A percentile compares a stretch with the other conserved stretches of the same genome.
phyloP scores from a whole-genome alignment of 1,140 invertebrate genomes.

The Drosophila grimshawi region DNA sequence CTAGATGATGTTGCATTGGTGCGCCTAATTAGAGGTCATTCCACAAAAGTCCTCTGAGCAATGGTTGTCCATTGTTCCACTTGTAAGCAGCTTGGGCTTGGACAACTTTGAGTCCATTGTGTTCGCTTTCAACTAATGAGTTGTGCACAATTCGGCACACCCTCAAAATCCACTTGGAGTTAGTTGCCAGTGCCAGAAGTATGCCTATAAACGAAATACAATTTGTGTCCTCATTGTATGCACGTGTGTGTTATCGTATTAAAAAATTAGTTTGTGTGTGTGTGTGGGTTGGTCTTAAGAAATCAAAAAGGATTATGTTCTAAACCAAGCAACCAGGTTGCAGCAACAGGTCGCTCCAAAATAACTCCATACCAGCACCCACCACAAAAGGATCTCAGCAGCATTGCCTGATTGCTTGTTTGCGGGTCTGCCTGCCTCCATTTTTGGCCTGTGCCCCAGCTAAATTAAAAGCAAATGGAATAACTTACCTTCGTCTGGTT shows the following conservation, averaged over 20 bases:
- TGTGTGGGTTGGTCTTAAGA: slow-evolving; percentile 54
- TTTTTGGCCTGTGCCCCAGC: slow-evolving; percentile 24
- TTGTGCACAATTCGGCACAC: slow-evolving; percentile 45
- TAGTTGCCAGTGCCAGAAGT: neutral
- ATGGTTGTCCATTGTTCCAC: slow-evolving; percentile 37
- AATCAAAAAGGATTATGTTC: slow-evolving; percentile 71
- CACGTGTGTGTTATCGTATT: slow-evolving; percentile 47
- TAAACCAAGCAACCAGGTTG: slow-evolving; percentile 28
- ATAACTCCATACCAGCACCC: neutral
- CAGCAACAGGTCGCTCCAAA: slow-evolving; percentile 60
- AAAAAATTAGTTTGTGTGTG: slow-evolving; percentile 65
- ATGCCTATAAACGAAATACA: slow-evolving; percentile 21
- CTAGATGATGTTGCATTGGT: slow-evolving; percentile 37
- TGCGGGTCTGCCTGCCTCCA: slow-evolving; percentile 5
- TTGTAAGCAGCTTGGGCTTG: slow-evolving; percentile 33
- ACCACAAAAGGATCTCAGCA: slow-evolving; percentile 45
- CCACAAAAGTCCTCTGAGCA: neutral
- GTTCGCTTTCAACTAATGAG: slow-evolving; percentile 66
- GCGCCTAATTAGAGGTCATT: slow-evolving; percentile 57
- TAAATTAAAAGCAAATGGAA: slow-evolving; percentile 81
- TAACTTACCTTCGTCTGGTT: slow-evolving; percentile 68
- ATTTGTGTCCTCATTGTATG: slow-evolving; percentile 22
- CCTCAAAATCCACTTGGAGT: slow-evolving; percentile 25
- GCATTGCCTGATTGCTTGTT: slow-evolving; percentile 23
- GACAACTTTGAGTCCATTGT: slow-evolving; percentile 47